Evolutionary conservation across 2,888 invertebrate genomes (phyloP), one percentile per base, ranked within the genome.

Genomic region (Nineta flava): DNA sequence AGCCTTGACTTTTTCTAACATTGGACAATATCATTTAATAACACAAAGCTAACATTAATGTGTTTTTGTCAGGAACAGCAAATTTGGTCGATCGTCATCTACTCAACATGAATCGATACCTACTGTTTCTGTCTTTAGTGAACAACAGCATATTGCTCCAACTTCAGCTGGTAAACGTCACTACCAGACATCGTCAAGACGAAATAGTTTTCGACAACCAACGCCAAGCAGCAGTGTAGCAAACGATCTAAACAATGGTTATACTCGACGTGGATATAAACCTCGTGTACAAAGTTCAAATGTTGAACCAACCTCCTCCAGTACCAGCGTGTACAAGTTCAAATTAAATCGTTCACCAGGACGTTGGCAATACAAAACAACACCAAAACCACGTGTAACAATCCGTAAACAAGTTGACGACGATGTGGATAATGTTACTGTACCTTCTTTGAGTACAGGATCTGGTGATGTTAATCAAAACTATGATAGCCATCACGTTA

Each of bases 301-400:
- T 54, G 71, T 74, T 2, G 80, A 80, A 55, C 70, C 72, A 59
- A 68, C 65, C 19, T 46, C 35, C 10, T 17, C 55, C 34, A 71
- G 78, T 5, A 77, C 79, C 38, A 79, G 81, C 55, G 68, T 84
- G 51, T 85, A 84, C 61, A 86, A 87, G 67, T 82, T 87, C 59
- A 90, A 88, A 64, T 68, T 90, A 42, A 85, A 87, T 60, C 74
- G 88, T 44, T 75, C 87, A 12, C 86, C 83, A 46, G 88, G 90
- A 48, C 79, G 91, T 56, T 91, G 91, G 91, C 87, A 88, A 58
- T 91, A 90, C 66, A 90, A 88, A 68, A 87, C 90, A 9, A 85
- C 88, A 19, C 82, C 88, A 0, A 91, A 88, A 64, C 90, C 91
- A 3, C 77, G 87, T 63, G 81, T 91, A 9, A 79, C 79, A 47